These are phyloP conservation scores for Tholera decimalis DNA, from an alignment of 2,888 invertebrate species.

Conservation along the genomic window DNA sequence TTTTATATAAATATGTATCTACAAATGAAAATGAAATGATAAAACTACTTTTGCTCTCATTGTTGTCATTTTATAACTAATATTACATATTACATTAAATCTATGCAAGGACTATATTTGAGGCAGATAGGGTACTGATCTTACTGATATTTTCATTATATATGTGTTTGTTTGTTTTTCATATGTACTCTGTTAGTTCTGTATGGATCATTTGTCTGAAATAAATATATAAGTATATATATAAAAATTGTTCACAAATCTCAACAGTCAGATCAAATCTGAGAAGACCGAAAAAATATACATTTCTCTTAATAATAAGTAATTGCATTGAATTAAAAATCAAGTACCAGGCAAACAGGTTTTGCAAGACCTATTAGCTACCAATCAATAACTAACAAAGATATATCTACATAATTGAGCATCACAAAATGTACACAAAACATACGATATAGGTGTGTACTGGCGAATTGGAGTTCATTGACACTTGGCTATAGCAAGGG, in stretches of 20 bases:
- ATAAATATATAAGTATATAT: no score
- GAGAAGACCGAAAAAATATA: background rate
- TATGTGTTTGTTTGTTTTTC: no score
- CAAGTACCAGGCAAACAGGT: conserved; percentile 49
- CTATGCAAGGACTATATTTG: no score
- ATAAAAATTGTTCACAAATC: no score
- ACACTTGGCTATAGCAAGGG: conserved; percentile 36
- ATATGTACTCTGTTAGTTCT: no score
- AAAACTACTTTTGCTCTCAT: background rate
- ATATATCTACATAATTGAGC: conserved; percentile 10
- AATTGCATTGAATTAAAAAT: conserved; percentile 39
- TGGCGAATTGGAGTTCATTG: conserved; percentile 49
- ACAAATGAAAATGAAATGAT: background rate
- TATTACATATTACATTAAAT: no score
- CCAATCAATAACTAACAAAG: conserved; percentile 47
- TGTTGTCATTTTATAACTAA: background rate
- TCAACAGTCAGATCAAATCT: background rate
- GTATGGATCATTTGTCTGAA: no score
- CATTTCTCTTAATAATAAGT: background rate
- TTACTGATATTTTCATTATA: no score
- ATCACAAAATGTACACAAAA: conserved; percentile 37
- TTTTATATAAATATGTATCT: background rate
- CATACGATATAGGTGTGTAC: conserved; percentile 22
- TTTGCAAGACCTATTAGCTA: conserved; percentile 30
- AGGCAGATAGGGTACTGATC: no score